These are phyloP conservation scores for Ovis canadensis DNA, from an alignment of 2,113 vertebrate genomes.

Conservation along the genomic window DNA sequence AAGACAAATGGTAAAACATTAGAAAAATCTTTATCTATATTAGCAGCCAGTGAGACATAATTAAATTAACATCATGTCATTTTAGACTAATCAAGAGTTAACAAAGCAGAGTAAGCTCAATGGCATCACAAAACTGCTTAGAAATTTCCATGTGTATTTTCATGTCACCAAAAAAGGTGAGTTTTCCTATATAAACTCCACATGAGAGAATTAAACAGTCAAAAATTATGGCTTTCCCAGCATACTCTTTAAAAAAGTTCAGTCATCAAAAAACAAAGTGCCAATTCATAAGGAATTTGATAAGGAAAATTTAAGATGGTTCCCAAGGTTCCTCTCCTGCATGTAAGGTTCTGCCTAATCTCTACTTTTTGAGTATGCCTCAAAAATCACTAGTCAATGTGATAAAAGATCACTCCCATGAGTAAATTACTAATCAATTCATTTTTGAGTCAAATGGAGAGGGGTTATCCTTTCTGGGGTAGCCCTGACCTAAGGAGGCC, in stretches of 20 bases:
- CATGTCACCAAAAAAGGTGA: background rate
- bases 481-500: background rate
- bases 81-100: conserved; percentile 5
- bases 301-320: background rate
- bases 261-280: background rate
- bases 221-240: background rate
- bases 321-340: background rate
- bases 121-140: background rate
- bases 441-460: background rate
- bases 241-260: background rate
- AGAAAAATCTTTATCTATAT: background rate
- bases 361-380: background rate
- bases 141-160: background rate
- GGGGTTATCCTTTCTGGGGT: background rate
- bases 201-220: background rate
- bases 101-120: background rate
- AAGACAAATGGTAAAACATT: background rate
- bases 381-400: background rate
- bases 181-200: background rate
- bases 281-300: background rate
- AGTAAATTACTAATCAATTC: background rate
- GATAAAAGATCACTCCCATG: background rate
- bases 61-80: conserved; percentile 3
- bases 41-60: background rate
- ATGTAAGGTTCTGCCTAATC: background rate